phyloP scores from a whole-genome alignment of 2,797 vertebrate species.

The Oreochromis mossambicus region DNA sequence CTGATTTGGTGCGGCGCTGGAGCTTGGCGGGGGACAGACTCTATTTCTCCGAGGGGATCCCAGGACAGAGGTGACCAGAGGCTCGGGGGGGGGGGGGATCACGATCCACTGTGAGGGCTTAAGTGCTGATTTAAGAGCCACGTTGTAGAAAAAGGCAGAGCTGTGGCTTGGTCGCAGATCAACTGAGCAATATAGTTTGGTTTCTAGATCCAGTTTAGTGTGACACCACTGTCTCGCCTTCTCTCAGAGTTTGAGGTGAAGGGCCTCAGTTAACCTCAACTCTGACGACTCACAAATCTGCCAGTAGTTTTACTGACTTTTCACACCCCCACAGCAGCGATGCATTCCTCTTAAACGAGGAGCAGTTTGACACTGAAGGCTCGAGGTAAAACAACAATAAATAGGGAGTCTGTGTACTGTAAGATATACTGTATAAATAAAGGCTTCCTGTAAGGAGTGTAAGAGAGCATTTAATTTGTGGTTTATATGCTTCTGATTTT shows the following conservation, averaged over 20 bases:
- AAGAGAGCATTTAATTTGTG: background rate
- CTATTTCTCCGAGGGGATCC: background rate
- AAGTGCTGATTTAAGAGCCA: background rate
- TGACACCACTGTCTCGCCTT: background rate
- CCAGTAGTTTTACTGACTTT: background rate
- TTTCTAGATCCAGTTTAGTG: background rate
- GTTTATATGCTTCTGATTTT: background rate
- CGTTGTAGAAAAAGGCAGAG: background rate
- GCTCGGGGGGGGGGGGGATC: background rate
- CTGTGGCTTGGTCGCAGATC: background rate
- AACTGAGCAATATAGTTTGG: background rate
- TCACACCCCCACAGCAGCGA: background rate
- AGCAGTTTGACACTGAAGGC: background rate
- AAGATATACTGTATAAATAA: background rate
- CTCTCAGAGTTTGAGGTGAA: background rate
- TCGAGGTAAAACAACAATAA: background rate
- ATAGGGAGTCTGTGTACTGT: background rate
- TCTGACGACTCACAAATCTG: background rate
- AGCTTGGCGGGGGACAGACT: slow-evolving; percentile 6
- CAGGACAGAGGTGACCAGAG: slow-evolving; percentile 6
- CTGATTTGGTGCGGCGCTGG: slow-evolving; percentile 13
- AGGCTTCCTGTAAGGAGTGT: background rate
- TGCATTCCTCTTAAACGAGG: background rate
- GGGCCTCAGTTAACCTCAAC: background rate
- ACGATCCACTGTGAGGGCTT: background rate